A percentile compares a stretch with the other conserved stretches of the same genome.
Conservation (phyloP, 2,113 vertebrate genomes). For the Sinocyclocheilus anshuiensis region DNA sequence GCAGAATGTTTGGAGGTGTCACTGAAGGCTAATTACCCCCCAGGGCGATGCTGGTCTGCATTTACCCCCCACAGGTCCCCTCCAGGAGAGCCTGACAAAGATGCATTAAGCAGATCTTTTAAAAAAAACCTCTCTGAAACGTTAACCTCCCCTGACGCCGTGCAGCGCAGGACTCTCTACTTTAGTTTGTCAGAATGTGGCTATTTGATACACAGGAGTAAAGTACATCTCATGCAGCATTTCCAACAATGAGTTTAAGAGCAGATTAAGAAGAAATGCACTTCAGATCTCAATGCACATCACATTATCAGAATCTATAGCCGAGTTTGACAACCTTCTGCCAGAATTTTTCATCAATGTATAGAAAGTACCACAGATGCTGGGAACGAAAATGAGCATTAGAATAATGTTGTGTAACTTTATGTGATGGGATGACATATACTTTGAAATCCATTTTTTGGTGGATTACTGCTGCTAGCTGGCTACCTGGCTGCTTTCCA, state of each 20-base stretch:
- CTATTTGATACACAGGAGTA: background rate
- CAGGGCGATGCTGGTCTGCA: constrained; percentile 51
- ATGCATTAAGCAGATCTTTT: constrained; percentile 60
- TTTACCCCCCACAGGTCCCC: constrained; percentile 58
- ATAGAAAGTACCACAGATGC: background rate
- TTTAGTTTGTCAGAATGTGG: constrained; percentile 3
- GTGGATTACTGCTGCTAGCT: background rate
- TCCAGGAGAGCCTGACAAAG: constrained; percentile 60
- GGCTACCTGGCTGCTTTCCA: background rate
- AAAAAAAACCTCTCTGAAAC: constrained; percentile 6
- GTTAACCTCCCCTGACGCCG: constrained; percentile 8
- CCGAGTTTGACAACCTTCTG: background rate
- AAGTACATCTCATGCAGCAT: background rate
- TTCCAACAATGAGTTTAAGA: background rate
- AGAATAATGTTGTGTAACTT: background rate
- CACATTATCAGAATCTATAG: background rate
- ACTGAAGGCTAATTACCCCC: constrained; percentile 65
- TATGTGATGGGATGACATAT: background rate
- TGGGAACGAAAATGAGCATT: too few species aligned
- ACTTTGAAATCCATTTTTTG: background rate
- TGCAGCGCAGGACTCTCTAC: constrained; percentile 22
- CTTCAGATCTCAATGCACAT: background rate
- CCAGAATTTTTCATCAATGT: background rate
- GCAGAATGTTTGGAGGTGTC: constrained; percentile 58
- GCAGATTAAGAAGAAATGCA: background rate